Percentiles rank a stretch among this genome's conserved stretches.
Conservation (phyloP, 2,797 vertebrate genomes). For the Chanos chanos region DNA sequence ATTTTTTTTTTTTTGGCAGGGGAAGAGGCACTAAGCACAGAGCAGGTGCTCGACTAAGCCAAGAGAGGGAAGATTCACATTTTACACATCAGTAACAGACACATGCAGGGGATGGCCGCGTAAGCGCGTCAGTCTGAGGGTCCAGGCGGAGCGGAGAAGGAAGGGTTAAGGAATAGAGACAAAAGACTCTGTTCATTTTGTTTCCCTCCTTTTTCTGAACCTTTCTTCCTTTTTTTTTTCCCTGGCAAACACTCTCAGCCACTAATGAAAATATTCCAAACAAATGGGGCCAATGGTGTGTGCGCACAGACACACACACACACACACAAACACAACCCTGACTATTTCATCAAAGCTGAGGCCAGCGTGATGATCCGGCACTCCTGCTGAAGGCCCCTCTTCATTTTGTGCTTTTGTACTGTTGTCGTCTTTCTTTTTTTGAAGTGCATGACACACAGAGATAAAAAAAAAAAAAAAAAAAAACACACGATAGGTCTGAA, state of each 20-base stretch:
- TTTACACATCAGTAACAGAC: no score
- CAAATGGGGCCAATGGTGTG: conserved; percentile 6
- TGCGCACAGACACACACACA: not conserved
- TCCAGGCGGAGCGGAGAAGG: no score
- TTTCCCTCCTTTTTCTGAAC: not conserved
- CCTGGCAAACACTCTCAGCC: not conserved
- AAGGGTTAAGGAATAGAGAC: no score
- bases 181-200: no score
- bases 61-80: no score
- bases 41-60: no score
- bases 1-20: no score
- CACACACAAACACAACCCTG: conserved; percentile 16
- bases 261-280: conserved; percentile 20
- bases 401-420: conserved; percentile 12
- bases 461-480: conserved; percentile 67
- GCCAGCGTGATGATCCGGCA: conserved; percentile 14
- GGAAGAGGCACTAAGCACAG: no score
- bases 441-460: conserved; percentile 60
- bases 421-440: conserved; percentile 54
- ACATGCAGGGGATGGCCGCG: no score
- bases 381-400: conserved; percentile 25
- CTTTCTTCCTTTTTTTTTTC: not conserved
- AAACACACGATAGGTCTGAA: not conserved
- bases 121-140: no score
- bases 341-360: conserved; percentile 21